These are phyloP conservation scores for Philotrypesis tridentata DNA, from an alignment of 1,140 invertebrate genomes.

Conservation along the genomic window DNA sequence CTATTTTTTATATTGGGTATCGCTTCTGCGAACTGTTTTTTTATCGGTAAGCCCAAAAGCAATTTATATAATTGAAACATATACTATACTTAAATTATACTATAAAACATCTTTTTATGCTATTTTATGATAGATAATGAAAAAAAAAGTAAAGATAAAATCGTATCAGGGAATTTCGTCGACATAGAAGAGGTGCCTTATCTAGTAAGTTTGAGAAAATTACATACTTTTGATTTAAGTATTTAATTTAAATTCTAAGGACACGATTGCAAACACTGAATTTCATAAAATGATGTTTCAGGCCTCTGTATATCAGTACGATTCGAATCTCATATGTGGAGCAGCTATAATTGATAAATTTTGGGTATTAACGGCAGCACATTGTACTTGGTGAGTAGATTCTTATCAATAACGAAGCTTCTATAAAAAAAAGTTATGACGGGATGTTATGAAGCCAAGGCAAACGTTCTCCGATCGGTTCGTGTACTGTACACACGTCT, in stretches of 20 bases:
- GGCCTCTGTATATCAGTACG: neutral
- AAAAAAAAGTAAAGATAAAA: neutral
- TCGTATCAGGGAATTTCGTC: conserved; percentile 20
- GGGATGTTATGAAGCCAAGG: too few species aligned
- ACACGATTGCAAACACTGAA: too few species aligned
- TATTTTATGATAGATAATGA: neutral
- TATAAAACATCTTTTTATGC: neutral
- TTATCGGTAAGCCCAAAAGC: neutral
- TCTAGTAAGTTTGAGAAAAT: neutral
- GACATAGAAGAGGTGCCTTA: conserved; percentile 22
- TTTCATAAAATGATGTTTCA: neutral
- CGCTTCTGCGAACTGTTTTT: neutral
- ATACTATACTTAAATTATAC: neutral
- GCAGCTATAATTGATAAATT: conserved; percentile 31
- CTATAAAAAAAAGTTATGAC: too few species aligned
- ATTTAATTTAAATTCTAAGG: neutral
- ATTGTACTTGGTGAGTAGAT: conserved; percentile 11
- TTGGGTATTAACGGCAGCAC: conserved; percentile 35
- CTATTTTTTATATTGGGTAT: neutral
- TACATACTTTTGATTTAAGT: neutral
- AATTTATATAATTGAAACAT: neutral
- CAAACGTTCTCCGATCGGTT: too few species aligned
- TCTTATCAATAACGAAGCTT: neutral
- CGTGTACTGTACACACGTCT: too few species aligned
- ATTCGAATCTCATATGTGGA: neutral